A percentile compares a stretch with the other conserved stretches of the same genome.
phyloP scores from a whole-genome alignment of 2,113 vertebrate genomes.

The Chloropsis hardwickii region DNA sequence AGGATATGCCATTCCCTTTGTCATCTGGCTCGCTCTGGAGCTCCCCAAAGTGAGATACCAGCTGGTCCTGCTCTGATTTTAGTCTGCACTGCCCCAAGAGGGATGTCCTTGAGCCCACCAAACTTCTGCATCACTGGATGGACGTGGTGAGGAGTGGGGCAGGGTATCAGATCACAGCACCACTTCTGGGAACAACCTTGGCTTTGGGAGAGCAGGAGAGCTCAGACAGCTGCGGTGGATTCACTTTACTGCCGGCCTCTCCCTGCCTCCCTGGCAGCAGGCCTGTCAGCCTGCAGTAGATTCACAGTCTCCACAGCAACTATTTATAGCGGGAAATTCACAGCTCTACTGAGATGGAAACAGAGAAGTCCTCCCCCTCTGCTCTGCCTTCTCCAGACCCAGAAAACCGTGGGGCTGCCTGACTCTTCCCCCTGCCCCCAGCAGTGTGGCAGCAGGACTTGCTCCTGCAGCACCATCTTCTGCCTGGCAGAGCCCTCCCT shows the following conservation, averaged over 20 bases:
- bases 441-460: fast-evolving
- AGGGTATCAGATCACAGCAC: slow-evolving; percentile 43
- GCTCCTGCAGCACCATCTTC: neutral
- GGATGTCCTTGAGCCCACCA: neutral
- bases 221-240: slow-evolving; percentile 47
- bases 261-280: slow-evolving; percentile 33
- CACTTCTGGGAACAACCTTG: slow-evolving; percentile 29
- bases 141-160: neutral
- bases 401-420: neutral
- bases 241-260: slow-evolving; percentile 41
- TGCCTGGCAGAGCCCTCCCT: neutral
- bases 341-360: slow-evolving; percentile 32
- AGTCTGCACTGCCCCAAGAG: neutral
- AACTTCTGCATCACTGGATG: neutral
- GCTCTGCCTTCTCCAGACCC: neutral
- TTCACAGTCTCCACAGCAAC: slow-evolving; percentile 23
- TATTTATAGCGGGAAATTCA: slow-evolving; percentile 63
- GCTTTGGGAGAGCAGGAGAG: neutral
- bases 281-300: slow-evolving; percentile 7
- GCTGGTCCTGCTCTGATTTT: slow-evolving; percentile 19
- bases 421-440: neutral
- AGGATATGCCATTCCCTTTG: neutral
- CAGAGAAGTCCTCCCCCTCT: neutral
- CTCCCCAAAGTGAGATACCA: neutral
- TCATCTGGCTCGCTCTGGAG: neutral